Base-by-base conservation (phyloP, 2,888 invertebrate genomes). In the Heliothis peltigera region DNA sequence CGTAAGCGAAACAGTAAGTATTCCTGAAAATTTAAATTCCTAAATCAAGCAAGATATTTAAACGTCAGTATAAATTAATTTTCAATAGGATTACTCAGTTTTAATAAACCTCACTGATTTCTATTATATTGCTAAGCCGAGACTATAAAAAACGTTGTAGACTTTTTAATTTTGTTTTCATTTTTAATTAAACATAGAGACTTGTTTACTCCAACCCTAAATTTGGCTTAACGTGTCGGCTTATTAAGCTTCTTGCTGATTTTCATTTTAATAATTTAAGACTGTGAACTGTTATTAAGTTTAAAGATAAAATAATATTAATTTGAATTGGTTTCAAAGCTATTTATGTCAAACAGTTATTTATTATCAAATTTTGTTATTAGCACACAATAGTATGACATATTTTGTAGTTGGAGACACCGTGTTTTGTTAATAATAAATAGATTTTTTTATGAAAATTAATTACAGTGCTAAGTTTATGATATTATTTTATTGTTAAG, bases 111-210 rank as follows among this genome's bases (percentile, higher is more conserved):
- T 47, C 8, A 51, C 61, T 55, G 51, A 64, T 62, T 65, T 60
- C 53, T 47, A 62, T 10, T 51, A 78, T 63, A 65, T 55, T 48
- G 42, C 63, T 28, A 35, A 53, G 48, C 53, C 19, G 46, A 56
- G 69, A 39, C 70, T 54, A 60, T 72, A 63, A 76, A 77, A 75
- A 67, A 17, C 52, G 60, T 49, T 62, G 56, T 59, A 57, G 25
- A 65, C 19, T 63, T 75, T 63, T 72, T 70, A 73, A 73, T 73
- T 58, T 64, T 58, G 69, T 74, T 70, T 70, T 47, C 68, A 65
- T 67, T 76, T 81, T 82, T 77, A 79, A 82, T 82, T 77, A 82
- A 82, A 75, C 61, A 70, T 70, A 64, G 66, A 64, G 42, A 69
- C 57, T 76, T 79, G 64, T 77, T 75, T 60, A 39, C 65, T 35